Percentiles rank a stretch among this genome's conserved stretches.
These are phyloP conservation scores for Oscheius sp. DNA, from an alignment of 2,888 invertebrate genomes.

Conservation along the genomic window DNA sequence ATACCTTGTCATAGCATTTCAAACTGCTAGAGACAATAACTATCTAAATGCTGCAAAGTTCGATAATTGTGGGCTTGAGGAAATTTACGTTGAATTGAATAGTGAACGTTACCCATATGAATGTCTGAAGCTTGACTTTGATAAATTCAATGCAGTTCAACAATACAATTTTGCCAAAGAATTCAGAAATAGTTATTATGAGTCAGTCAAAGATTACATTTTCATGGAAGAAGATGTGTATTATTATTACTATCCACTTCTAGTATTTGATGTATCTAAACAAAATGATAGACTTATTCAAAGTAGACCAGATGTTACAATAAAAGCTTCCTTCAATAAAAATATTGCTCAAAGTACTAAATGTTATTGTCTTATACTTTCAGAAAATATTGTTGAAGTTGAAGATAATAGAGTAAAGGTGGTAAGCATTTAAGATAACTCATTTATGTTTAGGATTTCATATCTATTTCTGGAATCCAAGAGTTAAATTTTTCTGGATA, in stretches of 20 bases:
- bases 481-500: too few relatives aligned
- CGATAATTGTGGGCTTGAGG: too few relatives aligned
- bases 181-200: constrained; percentile 53
- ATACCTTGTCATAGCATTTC: too few relatives aligned
- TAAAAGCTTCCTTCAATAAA: constrained; percentile 46
- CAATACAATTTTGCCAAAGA: constrained; percentile 59
- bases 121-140: constrained; percentile 55
- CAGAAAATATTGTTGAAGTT: not conserved
- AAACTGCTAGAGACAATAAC: too few relatives aligned
- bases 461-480: too few relatives aligned
- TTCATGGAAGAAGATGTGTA: constrained; percentile 47
- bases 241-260: constrained; percentile 42
- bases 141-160: constrained; percentile 50
- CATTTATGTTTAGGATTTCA: too few relatives aligned
- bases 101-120: constrained; percentile 58
- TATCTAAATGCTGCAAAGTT: too few relatives aligned
- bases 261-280: constrained; percentile 54
- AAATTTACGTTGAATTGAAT: too few relatives aligned
- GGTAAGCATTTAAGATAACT: too few relatives aligned
- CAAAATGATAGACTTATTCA: constrained; percentile 54
- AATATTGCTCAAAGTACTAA: constrained; percentile 44
- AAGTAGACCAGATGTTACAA: constrained; percentile 53
- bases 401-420: constrained; percentile 39
- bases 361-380: not conserved
- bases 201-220: constrained; percentile 45